Evolutionary conservation across 1,140 invertebrate species (phyloP), one percentile per base, ranked within the genome.

Genomic region (Aradophagus sp.): DNA sequence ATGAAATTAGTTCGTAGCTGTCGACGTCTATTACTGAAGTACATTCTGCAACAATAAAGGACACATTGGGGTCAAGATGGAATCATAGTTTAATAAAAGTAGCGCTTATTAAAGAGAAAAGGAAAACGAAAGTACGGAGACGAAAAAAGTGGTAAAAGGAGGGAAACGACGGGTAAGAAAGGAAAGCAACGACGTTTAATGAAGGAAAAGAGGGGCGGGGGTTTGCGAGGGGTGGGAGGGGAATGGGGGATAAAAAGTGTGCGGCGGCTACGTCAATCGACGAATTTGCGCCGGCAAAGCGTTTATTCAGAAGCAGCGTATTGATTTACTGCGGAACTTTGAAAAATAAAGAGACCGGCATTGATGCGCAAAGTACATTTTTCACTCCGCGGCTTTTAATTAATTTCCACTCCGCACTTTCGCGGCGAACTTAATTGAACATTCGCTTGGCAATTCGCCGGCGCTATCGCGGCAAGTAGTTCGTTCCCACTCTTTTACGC

Each of bases 1-100:
- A 56, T 1, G 61, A 50, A 35, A 72, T 69, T 5, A 63, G 19
- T 47, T 77, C 76, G 17, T 75, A 75, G 45, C 67, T 75, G 14
- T 74, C 69, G 11, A 69, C 34, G 5, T 76, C 73, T 41, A 74
- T 47, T 12, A 62, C 39, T 35, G 59, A 52, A n/a, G 29, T 65
- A 34, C 39, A 70, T 48, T 68, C 70, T 72, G 50, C 20, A 66
- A 32, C 7, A 67, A 56, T 41, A 38, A 27, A 61, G 27, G 41
- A 41, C 14, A 23, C 58, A 52, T 62, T 62, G 19, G 20, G 36
- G 27, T 61, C 44, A 48, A 41, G 27, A 42, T 20, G 19, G 35
- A 1, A 34, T 34, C 6, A 14, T 2, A 16, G 23, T 31, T 58
- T 48, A 45, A 58, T 42, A 10, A 29, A 2, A 10, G 11, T n/a